Conservation (phyloP, 2,797 vertebrate genomes). For the Buphagus erythrorhynchus region DNA sequence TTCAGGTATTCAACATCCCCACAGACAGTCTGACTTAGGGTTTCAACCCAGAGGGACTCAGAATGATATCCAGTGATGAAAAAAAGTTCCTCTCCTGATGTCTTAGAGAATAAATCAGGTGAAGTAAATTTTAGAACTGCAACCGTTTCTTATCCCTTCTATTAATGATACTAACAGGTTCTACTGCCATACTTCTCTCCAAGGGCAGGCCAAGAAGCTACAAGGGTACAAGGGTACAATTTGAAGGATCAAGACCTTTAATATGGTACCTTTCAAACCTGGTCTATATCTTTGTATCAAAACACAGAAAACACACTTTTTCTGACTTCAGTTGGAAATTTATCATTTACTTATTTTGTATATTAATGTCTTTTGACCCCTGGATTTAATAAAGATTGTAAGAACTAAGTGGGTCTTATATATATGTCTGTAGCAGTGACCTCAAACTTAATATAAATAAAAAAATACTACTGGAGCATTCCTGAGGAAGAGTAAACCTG, state of each 20-base stretch:
- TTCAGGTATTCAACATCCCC: background rate
- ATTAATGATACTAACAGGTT: background rate
- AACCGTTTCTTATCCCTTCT: background rate
- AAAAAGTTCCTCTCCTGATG: background rate
- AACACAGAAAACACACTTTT: background rate
- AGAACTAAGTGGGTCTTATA: background rate
- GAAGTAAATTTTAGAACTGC: background rate
- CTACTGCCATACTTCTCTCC: background rate
- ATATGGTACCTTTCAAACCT: background rate
- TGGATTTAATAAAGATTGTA: background rate
- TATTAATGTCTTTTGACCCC: background rate
- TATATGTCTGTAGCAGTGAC: background rate
- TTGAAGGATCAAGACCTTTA: background rate
- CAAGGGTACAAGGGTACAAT: background rate
- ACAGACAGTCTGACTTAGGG: background rate
- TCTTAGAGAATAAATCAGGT: background rate
- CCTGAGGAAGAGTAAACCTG: background rate
- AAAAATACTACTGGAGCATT: background rate
- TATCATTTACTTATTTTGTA: background rate
- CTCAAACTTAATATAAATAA: background rate
- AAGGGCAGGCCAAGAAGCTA: background rate
- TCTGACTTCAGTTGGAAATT: background rate
- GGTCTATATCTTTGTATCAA: background rate
- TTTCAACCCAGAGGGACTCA: background rate
- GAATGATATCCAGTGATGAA: background rate